Conservation (phyloP, 2,113 vertebrate species). For the Peromyscus californicus region DNA sequence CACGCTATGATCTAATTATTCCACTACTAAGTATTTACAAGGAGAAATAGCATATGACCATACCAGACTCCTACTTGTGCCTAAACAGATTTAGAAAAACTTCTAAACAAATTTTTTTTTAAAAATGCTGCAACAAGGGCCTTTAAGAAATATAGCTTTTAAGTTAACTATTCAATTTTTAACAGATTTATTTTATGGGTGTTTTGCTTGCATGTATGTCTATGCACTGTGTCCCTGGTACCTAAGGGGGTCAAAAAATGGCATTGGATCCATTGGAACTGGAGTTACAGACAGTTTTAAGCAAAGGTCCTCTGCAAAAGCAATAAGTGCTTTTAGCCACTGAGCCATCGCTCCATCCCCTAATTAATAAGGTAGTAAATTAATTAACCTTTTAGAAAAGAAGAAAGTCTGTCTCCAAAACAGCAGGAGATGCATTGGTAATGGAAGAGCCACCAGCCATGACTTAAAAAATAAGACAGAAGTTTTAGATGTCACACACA, state of each 20-base stretch:
- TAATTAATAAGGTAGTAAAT: background rate
- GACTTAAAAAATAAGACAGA: no score
- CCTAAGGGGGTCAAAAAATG: background rate
- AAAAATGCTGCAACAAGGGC: background rate
- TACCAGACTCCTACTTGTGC: background rate
- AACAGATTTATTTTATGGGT: background rate
- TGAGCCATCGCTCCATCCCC: background rate
- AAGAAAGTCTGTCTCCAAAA: background rate
- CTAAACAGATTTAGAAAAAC: background rate
- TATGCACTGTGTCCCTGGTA: background rate
- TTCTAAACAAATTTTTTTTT: no score
- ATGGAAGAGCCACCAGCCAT: no score
- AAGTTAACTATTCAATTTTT: background rate
- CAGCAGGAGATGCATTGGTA: background rate
- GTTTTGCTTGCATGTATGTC: background rate
- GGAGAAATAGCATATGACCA: background rate
- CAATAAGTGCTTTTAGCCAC: background rate
- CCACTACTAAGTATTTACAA: background rate
- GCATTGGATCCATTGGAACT: background rate
- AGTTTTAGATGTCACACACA: no score
- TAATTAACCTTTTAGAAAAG: background rate
- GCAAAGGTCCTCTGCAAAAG: background rate
- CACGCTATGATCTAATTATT: background rate
- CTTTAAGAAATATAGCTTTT: background rate
- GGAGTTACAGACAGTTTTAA: background rate